Base-by-base conservation (phyloP, 2,888 invertebrate species). In the Ephialtes manifestator region DNA sequence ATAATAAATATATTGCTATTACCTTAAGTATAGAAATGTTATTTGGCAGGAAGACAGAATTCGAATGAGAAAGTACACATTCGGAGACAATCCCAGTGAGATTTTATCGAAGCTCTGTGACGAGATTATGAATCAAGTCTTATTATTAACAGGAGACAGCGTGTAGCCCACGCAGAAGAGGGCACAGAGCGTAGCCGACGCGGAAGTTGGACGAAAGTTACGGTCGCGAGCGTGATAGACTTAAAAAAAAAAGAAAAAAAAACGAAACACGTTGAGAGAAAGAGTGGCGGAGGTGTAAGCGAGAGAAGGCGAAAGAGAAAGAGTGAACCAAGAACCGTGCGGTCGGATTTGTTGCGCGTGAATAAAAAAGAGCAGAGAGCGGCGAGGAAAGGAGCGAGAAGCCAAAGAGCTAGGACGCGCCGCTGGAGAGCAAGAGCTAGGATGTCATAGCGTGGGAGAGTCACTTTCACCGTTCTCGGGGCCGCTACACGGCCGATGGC, bases 381-480 rank as follows among this genome's bases (percentile, higher is more conserved):
- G 72, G 35, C 43, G 58, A 63, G 20, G 39, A 77, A 71, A 53
- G 65, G 60, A 71, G 35, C 28, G 24, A 65, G 51, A 39, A 70
- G 67, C 39, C 51, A n/a, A 46, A 60, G 51, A 75, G 71, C 58
- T 48, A 51, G 63, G 74, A 89, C 87, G 88, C 87, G 88, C 85
- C 82, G 80, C 83, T 35, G 84, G 82, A 58, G 70, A 51, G 39
- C 48, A 82, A 71, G 87, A 88, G 87, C 88, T 90, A 91, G 90
- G 92, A 91, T 91, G 92, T 92, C 91, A 90, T 90, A 91, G 92
- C 93, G 93, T 93, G 93, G 93, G 93, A 93, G 92, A 93, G 90
- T 91, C 90, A 93, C 93, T 93, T 93, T 93, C 93, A 93, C 92
- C 91, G 87, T 92, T 88, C 79, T 85, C 86, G 87, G 83, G 87